A percentile compares a stretch with the other conserved stretches of the same genome.
phyloP scores from a whole-genome alignment of 2,888 invertebrate species.

The Celastrina argiolus region DNA sequence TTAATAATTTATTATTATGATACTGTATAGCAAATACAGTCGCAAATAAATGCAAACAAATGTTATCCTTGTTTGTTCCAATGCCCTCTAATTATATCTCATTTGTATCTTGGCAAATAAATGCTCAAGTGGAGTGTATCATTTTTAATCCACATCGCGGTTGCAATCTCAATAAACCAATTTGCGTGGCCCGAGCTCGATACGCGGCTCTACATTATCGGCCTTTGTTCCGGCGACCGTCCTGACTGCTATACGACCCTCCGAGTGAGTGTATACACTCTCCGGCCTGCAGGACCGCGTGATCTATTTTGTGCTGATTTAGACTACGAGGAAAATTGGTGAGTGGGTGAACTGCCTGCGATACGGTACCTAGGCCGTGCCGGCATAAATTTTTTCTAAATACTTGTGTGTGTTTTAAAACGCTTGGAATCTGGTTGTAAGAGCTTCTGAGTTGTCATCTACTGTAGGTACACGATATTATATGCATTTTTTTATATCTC shows the following conservation, averaged over 20 bases:
- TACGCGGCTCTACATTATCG: slow-evolving; percentile 47
- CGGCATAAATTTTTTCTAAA: too few species aligned
- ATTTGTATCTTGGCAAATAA: not conserved
- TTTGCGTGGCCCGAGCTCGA: slow-evolving; percentile 51
- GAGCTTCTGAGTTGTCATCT: too few species aligned
- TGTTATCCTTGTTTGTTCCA: not conserved
- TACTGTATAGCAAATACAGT: too few species aligned
- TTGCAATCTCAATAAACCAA: slow-evolving; percentile 70
- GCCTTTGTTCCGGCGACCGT: slow-evolving; percentile 48
- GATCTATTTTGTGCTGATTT: not conserved
- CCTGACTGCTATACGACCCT: slow-evolving; percentile 37
- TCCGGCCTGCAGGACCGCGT: not conserved
- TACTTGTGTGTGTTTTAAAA: too few species aligned
- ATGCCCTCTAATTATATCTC: not conserved
- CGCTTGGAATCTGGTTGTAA: too few species aligned
- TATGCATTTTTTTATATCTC: too few species aligned
- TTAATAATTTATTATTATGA: too few species aligned
- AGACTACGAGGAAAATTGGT: not conserved
- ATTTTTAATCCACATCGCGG: slow-evolving; percentile 49
- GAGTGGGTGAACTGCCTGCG: too few species aligned
- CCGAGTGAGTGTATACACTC: slow-evolving; percentile 37
- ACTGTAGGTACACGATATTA: too few species aligned
- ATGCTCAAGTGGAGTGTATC: slow-evolving; percentile 31
- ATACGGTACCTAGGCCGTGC: too few species aligned
- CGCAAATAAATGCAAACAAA: not conserved